These are phyloP conservation scores for Heliconius himera DNA, from an alignment of 1,140 invertebrate species.

Conservation along the genomic window DNA sequence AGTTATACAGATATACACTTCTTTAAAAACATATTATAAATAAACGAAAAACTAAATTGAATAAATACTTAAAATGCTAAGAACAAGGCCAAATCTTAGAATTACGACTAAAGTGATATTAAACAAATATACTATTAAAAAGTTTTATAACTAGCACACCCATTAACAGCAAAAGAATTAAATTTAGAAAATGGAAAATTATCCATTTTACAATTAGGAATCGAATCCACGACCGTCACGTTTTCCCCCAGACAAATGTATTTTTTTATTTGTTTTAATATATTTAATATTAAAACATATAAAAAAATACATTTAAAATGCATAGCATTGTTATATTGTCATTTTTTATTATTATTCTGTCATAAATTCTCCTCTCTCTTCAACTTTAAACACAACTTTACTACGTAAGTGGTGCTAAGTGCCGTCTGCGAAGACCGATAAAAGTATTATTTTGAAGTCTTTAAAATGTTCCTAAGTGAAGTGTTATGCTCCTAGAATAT, in stretches of 20 bases:
- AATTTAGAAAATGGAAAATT: no score
- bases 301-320: slow-evolving; percentile 12
- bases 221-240: neutral
- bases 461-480: slow-evolving; percentile 40
- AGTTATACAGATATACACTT: no score
- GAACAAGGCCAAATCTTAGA: no score
- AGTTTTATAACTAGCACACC: no score
- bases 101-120: no score
- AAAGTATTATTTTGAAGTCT: slow-evolving; percentile 44
- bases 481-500: slow-evolving; percentile 25
- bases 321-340: neutral
- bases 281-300: neutral
- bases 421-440: slow-evolving; percentile 44
- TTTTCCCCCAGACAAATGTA: no score
- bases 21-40: no score
- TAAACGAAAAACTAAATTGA: no score
- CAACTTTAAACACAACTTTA: slow-evolving; percentile 46
- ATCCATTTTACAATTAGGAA: neutral
- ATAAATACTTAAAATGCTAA: no score
- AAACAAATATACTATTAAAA: no score
- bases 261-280: no score
- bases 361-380: slow-evolving; percentile 31
- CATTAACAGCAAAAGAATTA: no score
- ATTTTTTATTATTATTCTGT: slow-evolving; percentile 32
- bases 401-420: slow-evolving; percentile 44